Evolutionary conservation across 2,888 invertebrate genomes (phyloP), one percentile per base, ranked within the genome.

Genomic region (Colletes collaris): DNA sequence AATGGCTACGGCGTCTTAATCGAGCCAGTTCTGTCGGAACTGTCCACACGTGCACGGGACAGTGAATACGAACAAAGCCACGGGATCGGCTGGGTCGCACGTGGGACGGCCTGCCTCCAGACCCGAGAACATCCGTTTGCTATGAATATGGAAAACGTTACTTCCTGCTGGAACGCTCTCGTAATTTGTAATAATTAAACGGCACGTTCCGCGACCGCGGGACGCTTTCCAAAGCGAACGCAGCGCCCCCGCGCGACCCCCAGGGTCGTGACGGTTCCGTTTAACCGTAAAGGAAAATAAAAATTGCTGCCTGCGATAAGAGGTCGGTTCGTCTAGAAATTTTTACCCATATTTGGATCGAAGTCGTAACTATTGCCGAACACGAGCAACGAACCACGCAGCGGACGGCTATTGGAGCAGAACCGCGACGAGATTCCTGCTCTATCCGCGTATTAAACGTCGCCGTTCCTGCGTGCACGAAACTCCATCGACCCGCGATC

Each of bases 321-420:
- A 40, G 40, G 40, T 40, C 40, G 2, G 3, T 40, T 40, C 27
- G 27, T 27, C 27, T 27, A 27, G 27, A 27, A 27, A 27, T 27
- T 27, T 27, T 27, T 27, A 27, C 2, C 27, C 27, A 27, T 27
- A 27, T 27, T 27, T 27, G 27, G 70, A 76, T 79, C 58, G 67
- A 53, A 59, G 50, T 44, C 62, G 66, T 79, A 71, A 71, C 76
- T 71, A 76, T 67, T 76, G 60, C 62, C 76, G 77, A 71, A 71
- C 76, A 50, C 13, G 62, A 66, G 13, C 59, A 64, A 69, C 68
- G 49, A 60, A 56, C 75, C 49, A 37, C 35, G 35, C 37, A 44
- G 8, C 60, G 40, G 50, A 27, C 27, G 70, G 56, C 78, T 80
- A 80, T 78, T 80, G 80, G 79, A 78, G 80, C 80, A 71, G 81